A percentile compares a stretch with the other conserved stretches of the same genome.
These are phyloP conservation scores for Stigmatopora nigra DNA, from an alignment of 2,113 vertebrate genomes.

Conservation along the genomic window DNA sequence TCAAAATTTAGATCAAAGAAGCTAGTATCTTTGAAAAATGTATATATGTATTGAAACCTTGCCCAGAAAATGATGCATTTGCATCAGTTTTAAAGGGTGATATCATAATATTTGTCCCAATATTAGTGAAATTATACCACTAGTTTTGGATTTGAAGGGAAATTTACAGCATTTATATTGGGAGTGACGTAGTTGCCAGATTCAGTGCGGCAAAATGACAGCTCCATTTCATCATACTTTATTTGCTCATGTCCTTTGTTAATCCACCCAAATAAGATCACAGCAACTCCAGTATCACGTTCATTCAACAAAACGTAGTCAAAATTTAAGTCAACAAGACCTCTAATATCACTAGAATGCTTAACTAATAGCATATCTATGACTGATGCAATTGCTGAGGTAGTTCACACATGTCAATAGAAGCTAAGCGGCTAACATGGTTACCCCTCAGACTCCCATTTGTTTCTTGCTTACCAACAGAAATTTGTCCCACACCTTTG, in stretches of 20 bases:
- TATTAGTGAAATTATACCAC: too few species aligned
- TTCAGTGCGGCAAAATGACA: background rate
- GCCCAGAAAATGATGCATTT: background rate
- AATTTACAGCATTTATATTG: too few species aligned
- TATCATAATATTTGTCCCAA: too few species aligned
- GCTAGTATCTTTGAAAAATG: too few species aligned
- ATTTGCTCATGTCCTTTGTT: background rate
- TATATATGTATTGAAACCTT: background rate
- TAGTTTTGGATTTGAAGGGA: too few species aligned
- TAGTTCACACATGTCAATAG: slow-evolving; percentile 16
- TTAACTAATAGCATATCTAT: slow-evolving; percentile 8
- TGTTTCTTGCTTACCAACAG: slow-evolving; percentile 57
- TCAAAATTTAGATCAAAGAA: too few species aligned
- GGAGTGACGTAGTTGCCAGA: background rate
- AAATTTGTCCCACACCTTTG: slow-evolving; percentile 45
- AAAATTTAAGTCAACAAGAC: accelerated
- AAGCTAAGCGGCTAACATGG: slow-evolving; percentile 4
- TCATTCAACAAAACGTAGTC: accelerated
- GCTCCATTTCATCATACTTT: background rate
- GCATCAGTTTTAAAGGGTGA: too few species aligned
- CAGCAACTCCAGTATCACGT: background rate
- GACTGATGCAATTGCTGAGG: slow-evolving; percentile 43
- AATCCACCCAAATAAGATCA: background rate
- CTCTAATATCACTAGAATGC: background rate
- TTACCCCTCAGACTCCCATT: background rate